Conservation (phyloP, 2,888 invertebrate species). For the Stenotaenia linearis region DNA sequence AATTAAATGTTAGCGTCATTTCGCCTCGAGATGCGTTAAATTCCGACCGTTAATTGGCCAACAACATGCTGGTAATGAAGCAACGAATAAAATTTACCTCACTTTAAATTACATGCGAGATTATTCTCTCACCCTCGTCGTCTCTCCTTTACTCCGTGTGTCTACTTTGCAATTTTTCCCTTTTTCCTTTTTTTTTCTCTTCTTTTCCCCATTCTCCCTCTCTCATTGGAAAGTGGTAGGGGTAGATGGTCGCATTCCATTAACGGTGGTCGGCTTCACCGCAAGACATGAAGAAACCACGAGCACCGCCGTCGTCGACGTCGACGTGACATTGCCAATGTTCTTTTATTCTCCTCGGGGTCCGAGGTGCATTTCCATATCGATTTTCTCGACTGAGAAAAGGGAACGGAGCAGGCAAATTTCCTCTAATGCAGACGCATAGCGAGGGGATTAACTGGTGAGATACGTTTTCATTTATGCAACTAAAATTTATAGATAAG, state of each 20-base stretch:
- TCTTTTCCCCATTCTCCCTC: not conserved
- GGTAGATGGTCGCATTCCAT: constrained; percentile 3
- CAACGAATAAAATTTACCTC: not conserved
- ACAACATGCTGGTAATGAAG: not conserved
- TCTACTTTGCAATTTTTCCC: not conserved
- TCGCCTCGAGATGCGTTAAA: not conserved
- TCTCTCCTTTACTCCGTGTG: not conserved
- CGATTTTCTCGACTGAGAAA: not conserved
- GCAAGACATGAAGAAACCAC: constrained; percentile 1
- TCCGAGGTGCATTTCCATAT: constrained; percentile 9
- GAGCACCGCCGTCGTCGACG: constrained; percentile 1
- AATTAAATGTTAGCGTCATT: not conserved
- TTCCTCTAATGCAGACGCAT: constrained; percentile 9
- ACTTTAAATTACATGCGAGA: not conserved
- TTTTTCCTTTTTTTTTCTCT: not conserved
- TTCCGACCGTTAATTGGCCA: not conserved
- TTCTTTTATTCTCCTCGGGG: constrained; percentile 9
- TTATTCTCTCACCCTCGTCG: not conserved
- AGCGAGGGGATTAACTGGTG: constrained; percentile 1
- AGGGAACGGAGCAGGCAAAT: not conserved
- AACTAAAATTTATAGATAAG: constrained; percentile 1
- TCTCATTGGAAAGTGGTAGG: not conserved
- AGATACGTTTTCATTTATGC: constrained; percentile 9
- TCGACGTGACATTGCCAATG: constrained; percentile 9
- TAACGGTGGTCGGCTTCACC: constrained; percentile 4